phyloP scores from a whole-genome alignment of 2,113 vertebrate species.

The Haemorhous mexicanus region DNA sequence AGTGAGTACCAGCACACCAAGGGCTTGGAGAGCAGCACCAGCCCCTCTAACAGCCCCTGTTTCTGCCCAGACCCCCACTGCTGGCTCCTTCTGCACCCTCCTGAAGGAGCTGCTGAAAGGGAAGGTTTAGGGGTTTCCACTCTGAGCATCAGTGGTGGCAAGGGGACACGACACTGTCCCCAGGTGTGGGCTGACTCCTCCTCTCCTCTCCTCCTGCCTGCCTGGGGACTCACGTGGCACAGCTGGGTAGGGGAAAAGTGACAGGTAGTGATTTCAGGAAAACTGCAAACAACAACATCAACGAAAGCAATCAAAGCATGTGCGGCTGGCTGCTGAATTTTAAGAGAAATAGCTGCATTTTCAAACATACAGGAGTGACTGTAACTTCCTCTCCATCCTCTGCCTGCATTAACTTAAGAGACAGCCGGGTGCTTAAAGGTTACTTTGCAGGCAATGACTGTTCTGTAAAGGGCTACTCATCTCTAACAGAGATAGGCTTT shows the following conservation, averaged over 20 bases:
- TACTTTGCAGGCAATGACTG: conserved; percentile 49
- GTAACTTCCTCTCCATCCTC: conserved; percentile 45
- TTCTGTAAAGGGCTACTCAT: conserved; percentile 49
- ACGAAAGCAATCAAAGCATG: background rate
- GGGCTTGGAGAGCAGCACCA: background rate
- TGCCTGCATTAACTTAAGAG: conserved; percentile 58
- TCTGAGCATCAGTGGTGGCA: background rate
- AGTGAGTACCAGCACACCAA: background rate
- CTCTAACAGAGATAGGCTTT: conserved; percentile 51
- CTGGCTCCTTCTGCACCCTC: background rate
- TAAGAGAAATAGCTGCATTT: conserved; percentile 34
- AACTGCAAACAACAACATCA: background rate
- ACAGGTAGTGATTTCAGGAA: background rate
- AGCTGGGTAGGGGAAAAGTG: background rate
- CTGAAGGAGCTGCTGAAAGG: background rate
- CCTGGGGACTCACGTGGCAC: rapidly evolving
- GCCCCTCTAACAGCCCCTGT: background rate
- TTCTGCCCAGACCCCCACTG: background rate
- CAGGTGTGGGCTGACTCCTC: background rate
- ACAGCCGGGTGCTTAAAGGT: conserved; percentile 48
- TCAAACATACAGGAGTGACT: conserved; percentile 8
- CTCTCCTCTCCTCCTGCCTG: background rate
- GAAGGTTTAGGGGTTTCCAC: background rate
- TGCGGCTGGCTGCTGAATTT: conserved; percentile 24
- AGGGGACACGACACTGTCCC: rapidly evolving